A percentile compares a stretch with the other conserved stretches of the same genome.
phyloP scores from a whole-genome alignment of 1,140 invertebrate genomes.

The Drosophila nigromelanica region DNA sequence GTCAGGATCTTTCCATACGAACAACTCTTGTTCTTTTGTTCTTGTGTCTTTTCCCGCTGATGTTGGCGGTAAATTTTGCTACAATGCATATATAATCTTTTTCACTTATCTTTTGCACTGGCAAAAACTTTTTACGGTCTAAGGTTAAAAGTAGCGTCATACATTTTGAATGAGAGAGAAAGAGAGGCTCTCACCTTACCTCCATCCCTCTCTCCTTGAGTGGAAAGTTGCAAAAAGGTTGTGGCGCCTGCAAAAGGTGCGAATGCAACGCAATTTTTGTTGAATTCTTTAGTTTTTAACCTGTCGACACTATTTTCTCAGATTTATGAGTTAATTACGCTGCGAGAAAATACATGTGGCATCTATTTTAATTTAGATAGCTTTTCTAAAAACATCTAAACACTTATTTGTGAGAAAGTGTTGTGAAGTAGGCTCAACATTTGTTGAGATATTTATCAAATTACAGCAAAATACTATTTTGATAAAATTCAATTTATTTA shows the following conservation, averaged over 20 bases:
- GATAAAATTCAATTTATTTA: neutral
- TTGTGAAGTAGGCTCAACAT: neutral
- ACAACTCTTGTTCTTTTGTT: conserved; percentile 11
- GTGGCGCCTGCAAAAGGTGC: conserved; percentile 19
- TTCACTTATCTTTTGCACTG: conserved; percentile 71
- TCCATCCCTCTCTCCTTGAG: conserved; percentile 29
- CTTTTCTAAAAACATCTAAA: neutral
- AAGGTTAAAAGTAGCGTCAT: conserved; percentile 74
- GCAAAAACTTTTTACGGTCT: conserved; percentile 67
- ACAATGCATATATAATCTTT: conserved; percentile 82
- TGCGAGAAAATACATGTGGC: neutral
- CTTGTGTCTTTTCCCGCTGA: conserved; percentile 42
- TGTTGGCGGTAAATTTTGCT: conserved; percentile 76
- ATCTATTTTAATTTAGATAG: neutral
- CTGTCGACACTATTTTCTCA: conserved; percentile 69
- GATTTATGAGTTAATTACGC: conserved; percentile 77
- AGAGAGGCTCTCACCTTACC: neutral
- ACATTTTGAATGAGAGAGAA: conserved; percentile 51
- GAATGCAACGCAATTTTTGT: conserved; percentile 59
- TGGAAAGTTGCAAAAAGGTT: conserved; percentile 57
- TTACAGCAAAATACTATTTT: neutral
- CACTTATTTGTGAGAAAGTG: neutral
- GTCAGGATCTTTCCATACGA: neutral
- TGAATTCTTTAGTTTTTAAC: conserved; percentile 66
- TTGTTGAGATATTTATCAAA: neutral